Evolutionary conservation across 2,888 invertebrate genomes (phyloP).

Genomic region (Apotomis turbidana): DNA sequence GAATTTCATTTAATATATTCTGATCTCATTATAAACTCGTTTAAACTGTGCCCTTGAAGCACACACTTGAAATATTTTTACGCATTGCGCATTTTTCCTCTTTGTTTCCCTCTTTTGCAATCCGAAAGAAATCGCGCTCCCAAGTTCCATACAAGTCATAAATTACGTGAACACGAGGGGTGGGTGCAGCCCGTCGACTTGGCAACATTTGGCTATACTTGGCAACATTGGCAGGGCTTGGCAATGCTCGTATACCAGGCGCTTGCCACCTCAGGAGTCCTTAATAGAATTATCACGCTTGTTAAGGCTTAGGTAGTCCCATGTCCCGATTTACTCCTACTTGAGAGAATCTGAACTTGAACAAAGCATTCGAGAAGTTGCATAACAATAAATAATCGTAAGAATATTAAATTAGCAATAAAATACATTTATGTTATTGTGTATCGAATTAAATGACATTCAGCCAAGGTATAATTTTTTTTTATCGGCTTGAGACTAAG

Average conservation of each 20-base stretch:
- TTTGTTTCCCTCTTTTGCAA: slow-evolving; percentile 28
- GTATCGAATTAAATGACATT: too few species aligned
- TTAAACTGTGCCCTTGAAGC: neutral
- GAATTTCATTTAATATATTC: too few species aligned
- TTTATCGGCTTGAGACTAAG: too few species aligned
- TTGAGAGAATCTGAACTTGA: neutral
- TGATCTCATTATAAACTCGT: neutral
- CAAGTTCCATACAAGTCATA: slow-evolving; percentile 26
- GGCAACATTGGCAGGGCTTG: slow-evolving; percentile 7
- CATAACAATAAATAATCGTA: too few species aligned
- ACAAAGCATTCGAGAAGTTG: too few species aligned
- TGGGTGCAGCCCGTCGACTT: slow-evolving; percentile 8
- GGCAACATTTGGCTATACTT: slow-evolving; percentile 26
- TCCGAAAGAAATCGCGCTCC: slow-evolving; percentile 20
- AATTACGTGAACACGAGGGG: slow-evolving; percentile 29
- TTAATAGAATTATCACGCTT: slow-evolving; percentile 12
- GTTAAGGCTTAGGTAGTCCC: neutral
- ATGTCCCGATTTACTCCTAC: neutral
- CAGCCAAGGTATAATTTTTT: too few species aligned
- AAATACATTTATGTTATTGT: too few species aligned
- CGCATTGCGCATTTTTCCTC: slow-evolving; percentile 29
- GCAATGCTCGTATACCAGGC: slow-evolving; percentile 12
- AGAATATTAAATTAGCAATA: too few species aligned
- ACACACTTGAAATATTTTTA: slow-evolving; percentile 18
- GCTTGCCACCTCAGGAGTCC: slow-evolving; percentile 10